Base-by-base conservation (phyloP, 2,113 vertebrate genomes). In the Micromys minutus region DNA sequence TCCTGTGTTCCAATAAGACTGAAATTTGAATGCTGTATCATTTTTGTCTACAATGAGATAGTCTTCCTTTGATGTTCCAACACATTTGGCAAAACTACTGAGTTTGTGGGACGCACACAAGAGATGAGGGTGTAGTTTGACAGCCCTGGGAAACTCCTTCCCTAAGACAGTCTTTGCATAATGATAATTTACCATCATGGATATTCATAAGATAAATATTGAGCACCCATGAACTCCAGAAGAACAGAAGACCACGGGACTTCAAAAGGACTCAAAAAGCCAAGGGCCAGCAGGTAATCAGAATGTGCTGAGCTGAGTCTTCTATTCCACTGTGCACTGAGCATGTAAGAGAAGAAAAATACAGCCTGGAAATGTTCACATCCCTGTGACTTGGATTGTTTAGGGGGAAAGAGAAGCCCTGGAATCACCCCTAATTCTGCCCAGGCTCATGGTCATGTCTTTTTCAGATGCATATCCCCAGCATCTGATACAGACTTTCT, bases 1-100 rank as follows among this genome's bases (percentile, higher is more conserved):
- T 95, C 24, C 2, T 76, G 65, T 90, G 84, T 67, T 74, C 55
- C 63, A 87, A 90, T 93, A 84, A 96, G 77, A 90, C 89, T 72
- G 42, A 92, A 92, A 86, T 88, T 71, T 93, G 57, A 93, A 96
- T 90, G 63, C 61, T 4, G 26, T 67, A 71, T 42, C 45, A 85
- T 85, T 96, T 92, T 93, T 24, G 75, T 24, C 29, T 88, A 39
- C 57, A 77, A 71, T 22, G 36, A 96, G 85, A 75, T 88, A 87
- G 21, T 83, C n/a, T 45, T 87, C 36, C 76, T 61, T 11, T 89
- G 88, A 69, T 93, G 69, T 10, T 5, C 36, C 39, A 83, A 79
- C 52, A 19, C 74, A 67, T 71, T 69, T 79, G 79, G 69, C 69
- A 87, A 85, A 90, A 55, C 5, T 36, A 63, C 75, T 75, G 29